Percentiles rank a stretch among this genome's conserved stretches.
These are phyloP conservation scores for Bombus turneri DNA, from an alignment of 1,140 invertebrate genomes.

Conservation along the genomic window DNA sequence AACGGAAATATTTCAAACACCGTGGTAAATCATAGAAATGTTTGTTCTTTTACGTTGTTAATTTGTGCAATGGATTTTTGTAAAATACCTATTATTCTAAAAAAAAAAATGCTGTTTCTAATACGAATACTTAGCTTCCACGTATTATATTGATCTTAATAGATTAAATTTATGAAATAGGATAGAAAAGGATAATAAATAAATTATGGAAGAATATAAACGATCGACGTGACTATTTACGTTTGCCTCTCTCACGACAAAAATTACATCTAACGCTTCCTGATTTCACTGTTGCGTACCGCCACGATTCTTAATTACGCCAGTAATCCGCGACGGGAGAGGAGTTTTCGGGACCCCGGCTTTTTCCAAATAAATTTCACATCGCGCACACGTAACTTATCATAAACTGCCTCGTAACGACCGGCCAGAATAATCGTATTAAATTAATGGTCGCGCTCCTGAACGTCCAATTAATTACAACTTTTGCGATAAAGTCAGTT, in stretches of 20 bases:
- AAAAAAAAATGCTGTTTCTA: too few relatives aligned
- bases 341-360: neutral
- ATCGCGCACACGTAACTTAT: neutral
- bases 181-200: too few relatives aligned
- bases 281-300: neutral
- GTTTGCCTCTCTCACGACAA: neutral
- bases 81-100: too few relatives aligned
- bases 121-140: too few relatives aligned
- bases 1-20: too few relatives aligned
- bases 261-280: neutral
- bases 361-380: conserved; percentile 5
- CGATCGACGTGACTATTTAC: too few relatives aligned
- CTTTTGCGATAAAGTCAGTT: neutral
- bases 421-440: neutral
- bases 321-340: neutral
- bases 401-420: neutral
- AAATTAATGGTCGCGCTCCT: conserved; percentile 5
- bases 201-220: too few relatives aligned
- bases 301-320: neutral
- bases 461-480: conserved; percentile 10
- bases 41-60: too few relatives aligned
- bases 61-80: too few relatives aligned
- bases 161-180: too few relatives aligned
- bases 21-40: too few relatives aligned
- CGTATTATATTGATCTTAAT: too few relatives aligned